Evolutionary conservation across 1,140 invertebrate genomes (phyloP), one percentile per base, ranked within the genome.

Genomic region (Trichogramma pretiosum): DNA sequence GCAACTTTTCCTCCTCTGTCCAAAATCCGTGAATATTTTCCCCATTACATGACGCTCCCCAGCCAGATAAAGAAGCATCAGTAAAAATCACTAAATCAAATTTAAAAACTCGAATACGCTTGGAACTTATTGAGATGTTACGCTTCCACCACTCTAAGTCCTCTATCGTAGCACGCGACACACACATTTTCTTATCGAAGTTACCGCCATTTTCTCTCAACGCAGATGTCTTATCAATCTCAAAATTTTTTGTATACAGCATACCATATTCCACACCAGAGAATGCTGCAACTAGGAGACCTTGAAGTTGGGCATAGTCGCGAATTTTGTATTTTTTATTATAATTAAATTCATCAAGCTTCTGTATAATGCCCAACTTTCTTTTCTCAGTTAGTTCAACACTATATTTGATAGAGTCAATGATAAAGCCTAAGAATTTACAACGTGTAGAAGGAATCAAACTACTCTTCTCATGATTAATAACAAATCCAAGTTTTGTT

Each of bases 361-460:
- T n/a, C 8, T 32, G 3, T 13, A 40, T 10, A 10, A 55, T 48
- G 18, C 26, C 45, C 24, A 33, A 1, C 28, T 19, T 47, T 33
- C 56, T 52, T 24, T 53, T 38, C 10, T 49, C 13, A 14, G 56
- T 30, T 1, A 57, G 17, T 24, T 37, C 34, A 10, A 58, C 48
- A 5, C 18, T 14, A 33, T 45, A 52, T 1, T 21, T 14, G 3
- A 23, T 17, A 7, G 53, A 46, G 37, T 62, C 22, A 18, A 57
- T 51, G 10, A 51, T 48, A 39, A 60, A 58, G 1, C 56, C 56
- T 42, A 60, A 44, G 52, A 40, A 59, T 33, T 40, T 53, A 35
- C 50, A 56, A 19, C 3, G 17, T n/a, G 23, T 30, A 11, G 28
- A 33, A 3, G 57, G 54, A 3, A 36, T 1, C 13, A 56, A 23